A percentile compares a stretch with the other conserved stretches of the same genome.
phyloP scores from a whole-genome alignment of 2,888 invertebrate species.

The Dimorphilus gyrociliatus region DNA sequence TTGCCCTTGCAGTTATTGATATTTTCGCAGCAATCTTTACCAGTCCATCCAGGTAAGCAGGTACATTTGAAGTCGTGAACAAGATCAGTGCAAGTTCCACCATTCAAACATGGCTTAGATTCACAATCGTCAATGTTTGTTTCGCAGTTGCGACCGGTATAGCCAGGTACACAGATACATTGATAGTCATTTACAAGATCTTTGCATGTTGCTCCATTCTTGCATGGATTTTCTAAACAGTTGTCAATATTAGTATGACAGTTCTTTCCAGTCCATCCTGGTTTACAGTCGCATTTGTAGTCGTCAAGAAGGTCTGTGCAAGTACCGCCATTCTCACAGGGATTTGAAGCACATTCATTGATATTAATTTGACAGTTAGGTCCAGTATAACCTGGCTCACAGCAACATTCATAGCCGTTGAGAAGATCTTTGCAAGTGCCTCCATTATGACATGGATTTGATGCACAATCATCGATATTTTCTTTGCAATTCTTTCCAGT shows the following conservation, averaged over 20 bases:
- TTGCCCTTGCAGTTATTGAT: conserved; percentile 6
- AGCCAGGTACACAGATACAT: conserved; percentile 15
- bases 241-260: neutral
- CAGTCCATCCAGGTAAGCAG: conserved; percentile 9
- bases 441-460: conserved; percentile 67
- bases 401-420: conserved; percentile 84
- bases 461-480: conserved; percentile 85
- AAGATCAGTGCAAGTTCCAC: conserved; percentile 10
- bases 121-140: conserved; percentile 36
- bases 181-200: conserved; percentile 6
- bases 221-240: conserved; percentile 4
- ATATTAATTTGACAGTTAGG: conserved; percentile 6
- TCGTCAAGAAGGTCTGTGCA: conserved; percentile 16
- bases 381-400: no score
- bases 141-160: conserved; percentile 14
- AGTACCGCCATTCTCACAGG: conserved; percentile 63
- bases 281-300: conserved; percentile 17
- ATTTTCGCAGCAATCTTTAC: conserved; percentile 5
- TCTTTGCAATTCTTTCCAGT: conserved; percentile 41
- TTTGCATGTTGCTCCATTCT: conserved; percentile 1
- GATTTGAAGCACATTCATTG: conserved; percentile 60
- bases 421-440: conserved; percentile 74
- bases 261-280: conserved; percentile 12
- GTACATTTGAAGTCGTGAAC: conserved; percentile 10
- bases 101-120: conserved; percentile 10